These are phyloP conservation scores for Acleris literana DNA, from an alignment of 2,888 invertebrate species.

Conservation along the genomic window DNA sequence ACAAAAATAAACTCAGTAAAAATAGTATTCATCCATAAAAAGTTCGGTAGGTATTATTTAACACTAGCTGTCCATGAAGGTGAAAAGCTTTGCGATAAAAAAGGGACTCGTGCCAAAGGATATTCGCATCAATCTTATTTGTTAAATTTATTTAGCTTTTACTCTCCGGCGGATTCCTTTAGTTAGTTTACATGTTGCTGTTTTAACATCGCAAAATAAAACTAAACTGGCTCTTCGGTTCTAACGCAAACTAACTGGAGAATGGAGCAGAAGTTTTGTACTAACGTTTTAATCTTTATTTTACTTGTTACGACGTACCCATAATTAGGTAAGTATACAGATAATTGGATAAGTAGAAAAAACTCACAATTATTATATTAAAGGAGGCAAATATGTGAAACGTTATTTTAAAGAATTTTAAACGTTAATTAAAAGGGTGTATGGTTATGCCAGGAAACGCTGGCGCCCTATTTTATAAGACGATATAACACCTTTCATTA, in stretches of 20 bases:
- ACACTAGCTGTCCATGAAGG: background rate
- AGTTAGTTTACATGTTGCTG: background rate
- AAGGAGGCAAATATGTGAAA: no score
- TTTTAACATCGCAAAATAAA: background rate
- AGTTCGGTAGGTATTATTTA: background rate
- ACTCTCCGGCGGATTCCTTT: conserved; percentile 17
- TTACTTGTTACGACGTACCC: background rate
- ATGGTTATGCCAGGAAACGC: no score
- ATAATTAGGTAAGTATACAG: background rate
- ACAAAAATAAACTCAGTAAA: no score
- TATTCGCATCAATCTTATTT: conserved; percentile 26
- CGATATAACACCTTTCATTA: no score
- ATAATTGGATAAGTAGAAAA: background rate
- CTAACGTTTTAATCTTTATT: background rate
- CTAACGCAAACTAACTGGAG: background rate
- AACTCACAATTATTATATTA: no score
- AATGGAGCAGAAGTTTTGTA: background rate
- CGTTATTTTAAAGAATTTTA: no score
- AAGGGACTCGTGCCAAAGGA: conserved; percentile 14
- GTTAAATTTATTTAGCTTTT: conserved; percentile 26
- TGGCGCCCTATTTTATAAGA: no score
- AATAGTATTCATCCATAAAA: no score
- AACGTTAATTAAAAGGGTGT: no score
- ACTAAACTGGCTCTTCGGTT: background rate
- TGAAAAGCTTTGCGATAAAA: background rate